phyloP scores from a whole-genome alignment of 2,797 vertebrate species.

The Rhinogobio ventralis region DNA sequence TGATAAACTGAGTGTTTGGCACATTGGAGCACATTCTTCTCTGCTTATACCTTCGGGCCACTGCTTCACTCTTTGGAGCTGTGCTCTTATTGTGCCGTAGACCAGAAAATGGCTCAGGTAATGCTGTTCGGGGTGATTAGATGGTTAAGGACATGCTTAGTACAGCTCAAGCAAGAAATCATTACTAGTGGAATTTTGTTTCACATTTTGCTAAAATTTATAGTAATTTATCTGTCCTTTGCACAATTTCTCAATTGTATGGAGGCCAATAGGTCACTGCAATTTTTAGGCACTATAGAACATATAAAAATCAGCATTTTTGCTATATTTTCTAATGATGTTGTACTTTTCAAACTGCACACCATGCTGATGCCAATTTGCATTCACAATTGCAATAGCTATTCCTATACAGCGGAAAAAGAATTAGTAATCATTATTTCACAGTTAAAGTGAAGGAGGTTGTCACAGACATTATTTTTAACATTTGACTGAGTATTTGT shows the following conservation, averaged over 20 bases:
- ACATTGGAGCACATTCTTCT: conserved; percentile 48
- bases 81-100: conserved; percentile 72
- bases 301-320: background rate
- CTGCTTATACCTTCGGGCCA: conserved; percentile 71
- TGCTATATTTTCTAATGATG: background rate
- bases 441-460: background rate
- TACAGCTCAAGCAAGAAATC: conserved; percentile 30
- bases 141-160: conserved; percentile 48
- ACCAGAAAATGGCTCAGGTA: conserved; percentile 62
- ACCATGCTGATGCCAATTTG: background rate
- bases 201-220: background rate
- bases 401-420: background rate
- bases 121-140: conserved; percentile 42
- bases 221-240: conserved; percentile 15
- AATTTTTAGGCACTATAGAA: background rate
- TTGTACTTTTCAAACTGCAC: background rate
- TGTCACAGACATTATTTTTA: background rate
- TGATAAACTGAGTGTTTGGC: conserved; percentile 56
- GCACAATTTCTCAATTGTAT: conserved; percentile 6
- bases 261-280: conserved; percentile 10
- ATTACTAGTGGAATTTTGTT: conserved; percentile 10
- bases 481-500: background rate
- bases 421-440: background rate
- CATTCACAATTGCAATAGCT: background rate
- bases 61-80: conserved; percentile 69